These are phyloP conservation scores for Arctia plantaginis DNA, from an alignment of 2,888 invertebrate species.

Conservation along the genomic window DNA sequence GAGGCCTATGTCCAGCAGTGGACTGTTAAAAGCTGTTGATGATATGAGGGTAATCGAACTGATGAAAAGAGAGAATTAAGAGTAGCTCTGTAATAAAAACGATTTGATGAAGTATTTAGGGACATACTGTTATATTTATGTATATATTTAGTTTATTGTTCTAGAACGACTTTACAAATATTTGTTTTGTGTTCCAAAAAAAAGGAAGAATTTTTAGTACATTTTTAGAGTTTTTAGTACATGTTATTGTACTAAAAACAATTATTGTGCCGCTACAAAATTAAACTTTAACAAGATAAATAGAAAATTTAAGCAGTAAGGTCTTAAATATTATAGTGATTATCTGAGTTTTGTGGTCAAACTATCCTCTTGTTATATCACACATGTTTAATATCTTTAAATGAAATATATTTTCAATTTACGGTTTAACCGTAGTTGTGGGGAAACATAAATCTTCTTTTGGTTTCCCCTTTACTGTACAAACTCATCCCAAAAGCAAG, in stretches of 20 bases:
- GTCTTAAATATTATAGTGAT: not conserved
- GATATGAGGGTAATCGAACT: too few species aligned
- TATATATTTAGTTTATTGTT: too few species aligned
- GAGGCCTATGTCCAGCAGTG: too few species aligned
- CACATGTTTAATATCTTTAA: conserved; percentile 1
- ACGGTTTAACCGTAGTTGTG: conserved; percentile 34
- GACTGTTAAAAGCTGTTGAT: too few species aligned
- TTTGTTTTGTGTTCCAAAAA: too few species aligned
- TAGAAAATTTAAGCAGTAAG: not conserved
- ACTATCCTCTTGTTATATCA: not conserved
- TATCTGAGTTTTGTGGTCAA: not conserved
- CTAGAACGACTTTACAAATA: too few species aligned
- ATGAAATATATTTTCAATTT: conserved; percentile 16
- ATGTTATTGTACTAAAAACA: not conserved
- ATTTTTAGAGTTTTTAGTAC: too few species aligned
- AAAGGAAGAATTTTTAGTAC: too few species aligned
- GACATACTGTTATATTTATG: too few species aligned
- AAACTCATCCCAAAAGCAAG: conserved; percentile 5
- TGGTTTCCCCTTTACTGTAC: conserved; percentile 1
- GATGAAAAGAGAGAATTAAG: too few species aligned
- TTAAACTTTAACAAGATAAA: not conserved
- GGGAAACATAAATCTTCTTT: conserved; percentile 11
- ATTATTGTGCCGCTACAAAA: not conserved
- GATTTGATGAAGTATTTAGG: too few species aligned
- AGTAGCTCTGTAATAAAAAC: too few species aligned